A percentile compares a stretch with the other conserved stretches of the same genome.
phyloP scores from a whole-genome alignment of 2,113 vertebrate genomes.

The Trogon surrucura region DNA sequence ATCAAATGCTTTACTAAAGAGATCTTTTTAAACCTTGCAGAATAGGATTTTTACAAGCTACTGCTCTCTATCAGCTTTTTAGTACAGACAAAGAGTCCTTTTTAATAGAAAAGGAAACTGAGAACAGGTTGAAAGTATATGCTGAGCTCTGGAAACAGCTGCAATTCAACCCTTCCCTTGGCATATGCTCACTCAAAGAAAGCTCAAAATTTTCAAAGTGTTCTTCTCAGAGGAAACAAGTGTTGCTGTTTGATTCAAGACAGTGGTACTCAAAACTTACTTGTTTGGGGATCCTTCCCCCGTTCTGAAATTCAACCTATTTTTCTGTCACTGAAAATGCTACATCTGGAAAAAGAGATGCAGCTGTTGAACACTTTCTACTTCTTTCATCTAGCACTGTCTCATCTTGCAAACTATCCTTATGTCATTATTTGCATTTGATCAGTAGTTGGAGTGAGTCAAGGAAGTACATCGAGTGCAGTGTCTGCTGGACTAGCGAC shows the following conservation, averaged over 20 bases:
- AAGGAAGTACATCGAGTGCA: neutral
- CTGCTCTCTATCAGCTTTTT: neutral
- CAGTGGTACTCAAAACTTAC: neutral
- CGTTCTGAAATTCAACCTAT: neutral
- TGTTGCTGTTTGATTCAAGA: neutral
- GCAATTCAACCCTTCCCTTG: neutral
- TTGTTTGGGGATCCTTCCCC: neutral
- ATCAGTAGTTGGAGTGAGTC: neutral
- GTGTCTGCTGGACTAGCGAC: neutral
- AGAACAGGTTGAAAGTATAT: conserved; percentile 23
- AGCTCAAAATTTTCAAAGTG: neutral
- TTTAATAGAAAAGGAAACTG: conserved; percentile 22
- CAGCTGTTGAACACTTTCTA: neutral
- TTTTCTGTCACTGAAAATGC: neutral
- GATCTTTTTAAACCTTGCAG: conserved; percentile 1
- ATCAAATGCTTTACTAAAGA: neutral
- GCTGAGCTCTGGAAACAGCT: neutral
- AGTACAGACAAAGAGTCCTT: neutral
- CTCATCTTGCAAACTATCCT: neutral
- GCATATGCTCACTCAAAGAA: neutral
- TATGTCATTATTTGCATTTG: neutral
- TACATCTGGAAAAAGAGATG: neutral
- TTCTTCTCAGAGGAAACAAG: conserved; percentile 4
- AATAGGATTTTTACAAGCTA: conserved; percentile 5
- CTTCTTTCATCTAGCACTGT: neutral